Evolutionary conservation across 2,797 vertebrate genomes (phyloP).

Genomic region (Acanthurus leucopareius): DNA sequence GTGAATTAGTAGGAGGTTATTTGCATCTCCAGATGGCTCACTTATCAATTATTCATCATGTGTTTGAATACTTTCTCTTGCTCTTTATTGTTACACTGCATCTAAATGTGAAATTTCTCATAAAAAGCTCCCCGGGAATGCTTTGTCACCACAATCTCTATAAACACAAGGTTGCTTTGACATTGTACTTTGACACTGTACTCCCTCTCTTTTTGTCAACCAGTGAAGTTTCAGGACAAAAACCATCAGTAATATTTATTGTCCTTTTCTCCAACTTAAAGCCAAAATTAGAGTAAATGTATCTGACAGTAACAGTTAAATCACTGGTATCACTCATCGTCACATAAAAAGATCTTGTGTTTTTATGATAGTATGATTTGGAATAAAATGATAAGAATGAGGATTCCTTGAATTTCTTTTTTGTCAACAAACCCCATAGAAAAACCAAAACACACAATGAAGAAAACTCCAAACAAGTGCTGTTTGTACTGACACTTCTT

Average conservation of each 20-base stretch:
- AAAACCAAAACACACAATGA: not conserved
- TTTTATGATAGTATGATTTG: not conserved
- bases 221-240: not conserved
- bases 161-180: not conserved
- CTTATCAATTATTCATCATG: slow-evolving; percentile 74
- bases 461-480: too few species aligned
- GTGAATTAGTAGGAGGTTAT: slow-evolving; percentile 66
- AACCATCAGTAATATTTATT: too few species aligned
- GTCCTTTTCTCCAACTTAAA: not conserved
- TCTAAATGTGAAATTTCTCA: not conserved
- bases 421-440: not conserved
- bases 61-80: slow-evolving; percentile 54
- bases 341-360: not conserved
- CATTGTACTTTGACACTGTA: not conserved
- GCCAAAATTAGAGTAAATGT: not conserved
- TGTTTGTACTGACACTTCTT: not conserved
- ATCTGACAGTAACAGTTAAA: not conserved
- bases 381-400: not conserved
- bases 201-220: not conserved
- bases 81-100: slow-evolving; percentile 19
- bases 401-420: not conserved
- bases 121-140: not conserved
- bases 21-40: slow-evolving; percentile 74
- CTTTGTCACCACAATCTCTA: not conserved
- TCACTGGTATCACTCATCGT: not conserved